Evolutionary conservation across 2,888 invertebrate species (phyloP).

Genomic region (Platycheirus albimanus): DNA sequence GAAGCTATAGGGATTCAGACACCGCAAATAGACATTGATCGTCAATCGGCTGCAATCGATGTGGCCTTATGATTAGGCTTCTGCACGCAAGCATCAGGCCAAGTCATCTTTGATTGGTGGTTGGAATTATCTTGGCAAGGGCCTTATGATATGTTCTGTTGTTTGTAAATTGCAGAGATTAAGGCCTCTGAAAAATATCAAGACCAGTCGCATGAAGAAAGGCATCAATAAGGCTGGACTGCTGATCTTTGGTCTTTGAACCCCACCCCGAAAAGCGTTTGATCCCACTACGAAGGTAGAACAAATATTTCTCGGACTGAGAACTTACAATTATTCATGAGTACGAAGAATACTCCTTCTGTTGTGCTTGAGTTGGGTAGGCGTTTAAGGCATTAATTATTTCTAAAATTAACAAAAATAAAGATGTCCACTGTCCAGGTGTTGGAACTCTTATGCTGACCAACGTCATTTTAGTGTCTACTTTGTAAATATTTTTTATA

Average conservation of each 20-base stretch:
- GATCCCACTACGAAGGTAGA: not conserved
- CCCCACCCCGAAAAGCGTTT: conserved; percentile 21
- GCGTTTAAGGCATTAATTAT: conserved; percentile 51
- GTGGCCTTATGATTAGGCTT: conserved; percentile 73
- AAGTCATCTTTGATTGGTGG: conserved; percentile 70
- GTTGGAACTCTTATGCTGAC: not conserved
- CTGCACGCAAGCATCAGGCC: conserved; percentile 66
- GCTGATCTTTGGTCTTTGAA: conserved; percentile 56
- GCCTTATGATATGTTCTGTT: conserved; percentile 70
- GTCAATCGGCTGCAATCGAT: conserved; percentile 65
- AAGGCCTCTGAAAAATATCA: conserved; percentile 50
- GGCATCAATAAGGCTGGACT: conserved; percentile 59
- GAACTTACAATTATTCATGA: conserved; percentile 40
- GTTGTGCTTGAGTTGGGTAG: conserved; percentile 62
- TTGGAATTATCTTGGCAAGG: conserved; percentile 62
- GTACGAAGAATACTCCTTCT: conserved; percentile 11
- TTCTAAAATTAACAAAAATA: conserved; percentile 19
- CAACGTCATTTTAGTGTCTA: too few species aligned
- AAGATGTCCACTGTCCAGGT: conserved; percentile 12
- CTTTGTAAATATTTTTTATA: too few species aligned
- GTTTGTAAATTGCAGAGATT: conserved; percentile 72
- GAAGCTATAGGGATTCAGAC: conserved; percentile 69
- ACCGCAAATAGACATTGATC: conserved; percentile 73
- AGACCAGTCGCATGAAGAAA: conserved; percentile 46
- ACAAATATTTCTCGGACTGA: conserved; percentile 8